A percentile compares a stretch with the other conserved stretches of the same genome.
Conservation (phyloP, 2,113 vertebrate species). For the Perca schrenkii region DNA sequence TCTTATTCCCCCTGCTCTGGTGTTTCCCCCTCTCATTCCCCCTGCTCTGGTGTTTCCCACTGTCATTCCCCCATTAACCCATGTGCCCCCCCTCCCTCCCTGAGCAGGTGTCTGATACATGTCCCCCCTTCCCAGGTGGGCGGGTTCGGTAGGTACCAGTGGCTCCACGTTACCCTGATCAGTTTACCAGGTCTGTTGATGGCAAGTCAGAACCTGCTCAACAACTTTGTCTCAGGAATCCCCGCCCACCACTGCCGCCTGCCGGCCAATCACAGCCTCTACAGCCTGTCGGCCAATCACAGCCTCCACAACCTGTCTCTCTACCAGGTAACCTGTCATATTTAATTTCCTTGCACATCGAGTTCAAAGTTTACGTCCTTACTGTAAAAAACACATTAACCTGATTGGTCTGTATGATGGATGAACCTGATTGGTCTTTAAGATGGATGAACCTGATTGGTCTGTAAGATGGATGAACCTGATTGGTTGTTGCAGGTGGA, state of each 20-base stretch:
- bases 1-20: too few species aligned
- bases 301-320: conserved; percentile 61
- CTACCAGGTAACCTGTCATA: background rate
- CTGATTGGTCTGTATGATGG: background rate
- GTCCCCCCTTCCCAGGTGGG: conserved; percentile 63
- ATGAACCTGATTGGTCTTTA: background rate
- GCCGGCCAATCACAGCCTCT: conserved; percentile 77
- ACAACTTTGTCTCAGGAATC: conserved; percentile 85
- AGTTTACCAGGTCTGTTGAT: conserved; percentile 85
- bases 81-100: too few species aligned
- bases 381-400: too few species aligned
- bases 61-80: too few species aligned
- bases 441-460: background rate
- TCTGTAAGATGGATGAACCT: background rate
- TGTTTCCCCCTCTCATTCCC: too few species aligned
- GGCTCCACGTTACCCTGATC: conserved; percentile 84
- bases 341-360: too few species aligned
- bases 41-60: too few species aligned
- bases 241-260: conserved; percentile 85
- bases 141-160: conserved; percentile 85
- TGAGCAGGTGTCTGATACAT: background rate
- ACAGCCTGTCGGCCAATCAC: conserved; percentile 68
- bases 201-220: conserved; percentile 89
- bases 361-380: too few species aligned
- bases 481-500: conserved; percentile 57